Evolutionary conservation across 2,797 vertebrate genomes (phyloP).

Genomic region (Vireo griseus): DNA sequence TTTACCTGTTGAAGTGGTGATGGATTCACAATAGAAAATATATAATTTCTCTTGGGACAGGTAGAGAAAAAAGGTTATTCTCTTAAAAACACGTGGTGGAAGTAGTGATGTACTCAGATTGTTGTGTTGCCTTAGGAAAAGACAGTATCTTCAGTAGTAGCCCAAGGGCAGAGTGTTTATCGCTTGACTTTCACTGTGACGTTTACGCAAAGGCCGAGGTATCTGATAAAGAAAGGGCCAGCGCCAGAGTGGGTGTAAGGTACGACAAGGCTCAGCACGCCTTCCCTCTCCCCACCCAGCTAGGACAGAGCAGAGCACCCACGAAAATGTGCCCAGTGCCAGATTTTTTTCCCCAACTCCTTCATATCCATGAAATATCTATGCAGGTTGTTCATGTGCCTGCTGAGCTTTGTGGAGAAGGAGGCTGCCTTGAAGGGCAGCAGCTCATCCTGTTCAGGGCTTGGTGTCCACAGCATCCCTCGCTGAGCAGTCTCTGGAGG

Average conservation of each 20-base stretch:
- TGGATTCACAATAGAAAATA: background rate
- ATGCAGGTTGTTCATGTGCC: background rate
- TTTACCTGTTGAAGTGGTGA: background rate
- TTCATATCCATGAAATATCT: fast-evolving
- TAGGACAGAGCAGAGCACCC: background rate
- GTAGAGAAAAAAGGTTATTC: background rate
- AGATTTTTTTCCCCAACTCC: background rate
- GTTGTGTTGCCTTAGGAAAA: background rate
- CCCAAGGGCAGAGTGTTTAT: background rate
- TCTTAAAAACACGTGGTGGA: background rate
- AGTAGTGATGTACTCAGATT: background rate
- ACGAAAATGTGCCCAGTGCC: fast-evolving
- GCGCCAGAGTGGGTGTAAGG: background rate
- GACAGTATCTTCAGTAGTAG: background rate
- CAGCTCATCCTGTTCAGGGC: fast-evolving
- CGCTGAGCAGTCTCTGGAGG: fast-evolving
- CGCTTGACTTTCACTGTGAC: background rate
- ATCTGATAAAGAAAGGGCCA: background rate
- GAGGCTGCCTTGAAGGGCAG: fast-evolving
- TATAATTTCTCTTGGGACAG: background rate
- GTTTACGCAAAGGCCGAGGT: background rate
- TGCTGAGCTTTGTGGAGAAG: fast-evolving
- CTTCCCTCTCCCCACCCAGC: background rate
- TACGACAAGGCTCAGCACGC: fast-evolving
- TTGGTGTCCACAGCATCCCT: background rate